phyloP scores from a whole-genome alignment of 2,797 vertebrate species.

The Danio aesculapii region DNA sequence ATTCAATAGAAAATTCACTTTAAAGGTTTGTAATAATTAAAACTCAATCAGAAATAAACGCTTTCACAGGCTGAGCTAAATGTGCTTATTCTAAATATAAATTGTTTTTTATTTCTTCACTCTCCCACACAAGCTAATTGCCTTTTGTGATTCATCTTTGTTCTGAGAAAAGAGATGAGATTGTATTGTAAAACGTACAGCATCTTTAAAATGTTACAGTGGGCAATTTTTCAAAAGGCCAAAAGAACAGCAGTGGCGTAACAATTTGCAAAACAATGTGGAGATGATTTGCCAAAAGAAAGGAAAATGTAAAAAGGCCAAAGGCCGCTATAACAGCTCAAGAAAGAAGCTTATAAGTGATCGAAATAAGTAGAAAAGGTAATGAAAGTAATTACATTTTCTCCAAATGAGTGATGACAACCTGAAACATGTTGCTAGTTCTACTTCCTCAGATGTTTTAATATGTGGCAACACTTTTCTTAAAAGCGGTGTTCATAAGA shows the following conservation, averaged over 20 bases:
- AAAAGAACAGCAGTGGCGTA: not conserved
- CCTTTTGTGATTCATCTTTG: constrained; percentile 16
- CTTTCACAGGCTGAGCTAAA: not conserved
- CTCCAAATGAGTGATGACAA: not conserved
- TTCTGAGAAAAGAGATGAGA: constrained; percentile 7
- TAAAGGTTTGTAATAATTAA: not conserved
- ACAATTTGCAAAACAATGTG: constrained; percentile 7
- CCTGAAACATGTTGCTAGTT: not conserved
- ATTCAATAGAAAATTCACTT: not conserved
- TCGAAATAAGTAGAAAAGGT: not conserved
- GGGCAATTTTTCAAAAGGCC: not conserved
- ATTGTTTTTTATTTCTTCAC: not conserved
- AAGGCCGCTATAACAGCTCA: not conserved
- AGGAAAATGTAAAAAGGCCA: not conserved
- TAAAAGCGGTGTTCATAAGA: too few relatives aligned
- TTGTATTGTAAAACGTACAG: not conserved
- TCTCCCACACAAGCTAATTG: constrained; percentile 28
- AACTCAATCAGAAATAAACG: not conserved
- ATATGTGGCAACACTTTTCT: too few relatives aligned
- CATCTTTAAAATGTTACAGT: constrained; percentile 27
- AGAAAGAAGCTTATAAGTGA: not conserved
- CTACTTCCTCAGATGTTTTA: not conserved
- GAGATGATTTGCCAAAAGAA: constrained; percentile 13
- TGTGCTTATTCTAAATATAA: not conserved
- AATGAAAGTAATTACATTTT: constrained; percentile 20